Conservation (phyloP, 2,888 invertebrate species). For the Pseudoips prasinana region DNA sequence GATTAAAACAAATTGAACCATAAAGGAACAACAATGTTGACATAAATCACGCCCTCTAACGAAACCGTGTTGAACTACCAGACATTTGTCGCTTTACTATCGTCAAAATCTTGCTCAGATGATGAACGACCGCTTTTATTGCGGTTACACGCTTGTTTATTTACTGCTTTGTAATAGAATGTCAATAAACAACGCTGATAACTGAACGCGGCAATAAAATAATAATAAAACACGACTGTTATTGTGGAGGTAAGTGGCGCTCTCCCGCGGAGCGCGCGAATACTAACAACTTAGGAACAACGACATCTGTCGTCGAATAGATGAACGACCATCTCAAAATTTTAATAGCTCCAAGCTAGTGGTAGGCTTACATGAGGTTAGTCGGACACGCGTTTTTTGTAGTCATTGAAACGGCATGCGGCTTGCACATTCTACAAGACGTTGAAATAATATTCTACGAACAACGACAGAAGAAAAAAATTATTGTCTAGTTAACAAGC, state of each 20-base stretch:
- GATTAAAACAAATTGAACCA: conserved; percentile 63
- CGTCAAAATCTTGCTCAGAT: conserved; percentile 63
- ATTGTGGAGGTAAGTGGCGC: conserved; percentile 44
- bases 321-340: conserved; percentile 34
- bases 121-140: conserved; percentile 69
- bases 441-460: conserved; percentile 11
- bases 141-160: conserved; percentile 65
- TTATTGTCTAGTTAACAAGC: conserved; percentile 53
- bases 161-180: conserved; percentile 68
- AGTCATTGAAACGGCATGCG: conserved; percentile 4
- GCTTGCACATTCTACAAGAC: conserved; percentile 4
- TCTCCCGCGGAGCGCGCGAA: conserved; percentile 34
- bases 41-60: conserved; percentile 72
- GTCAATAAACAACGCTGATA: conserved; percentile 67
- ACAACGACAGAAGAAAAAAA: conserved; percentile 27
- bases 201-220: conserved; percentile 58
- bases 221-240: conserved; percentile 57
- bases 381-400: conserved; percentile 1
- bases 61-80: conserved; percentile 52
- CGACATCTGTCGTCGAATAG: conserved; percentile 64
- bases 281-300: conserved; percentile 33
- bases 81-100: conserved; percentile 58
- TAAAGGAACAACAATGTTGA: conserved; percentile 57
- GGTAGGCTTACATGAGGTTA: conserved; percentile 7
- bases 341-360: conserved; percentile 16